Evolutionary conservation across 2,113 vertebrate genomes (phyloP), one percentile per base, ranked within the genome.

Genomic region (Egretta garzetta): DNA sequence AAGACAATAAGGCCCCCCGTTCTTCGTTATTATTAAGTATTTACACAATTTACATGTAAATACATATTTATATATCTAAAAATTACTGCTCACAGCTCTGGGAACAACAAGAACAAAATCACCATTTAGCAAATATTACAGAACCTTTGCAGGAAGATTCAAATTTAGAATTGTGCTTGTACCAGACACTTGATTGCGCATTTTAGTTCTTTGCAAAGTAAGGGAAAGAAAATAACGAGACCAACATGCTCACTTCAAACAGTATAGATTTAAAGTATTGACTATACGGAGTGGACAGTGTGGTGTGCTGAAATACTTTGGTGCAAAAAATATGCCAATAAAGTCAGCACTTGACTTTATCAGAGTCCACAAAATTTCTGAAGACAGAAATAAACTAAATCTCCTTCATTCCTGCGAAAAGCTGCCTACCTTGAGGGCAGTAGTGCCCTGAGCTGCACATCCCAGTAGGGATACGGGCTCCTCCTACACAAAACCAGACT

Each of bases 401-500:
- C 17, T 13, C 35, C 12, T 4, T 3, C 2, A 2, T 5, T n/a
- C 1, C 71, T 37, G 2, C 0, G 1, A 16, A 27, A 8, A 74
- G 20, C 15, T 16, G n/a, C 93, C 87, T 81, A 98, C 99, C 99
- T 97, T 96, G 97, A 52, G 98, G 99, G 93, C 99, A 99, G 96
- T 98, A 99, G 93, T 99, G 98, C 45, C 99, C 99, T 4, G 99
- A 98, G 79, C 94, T 98, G 98, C 99, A 99, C 35, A 95, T 97
- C 37, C 98, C 99, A 0, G 98, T 98, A 7, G 99, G 98, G 15
- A 22, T 35, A 4, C 90, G 98, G 49, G 98, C 97, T 80, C 99
- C 99, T 3, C 96, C 93, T 67, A 96, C 58, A 58, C 99, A 99
- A 83, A 99, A 99, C 99, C 99, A 99, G 30, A 99, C 98, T 21